Evolutionary conservation across 2,113 vertebrate genomes (phyloP).

Genomic region (Cairina moschata): DNA sequence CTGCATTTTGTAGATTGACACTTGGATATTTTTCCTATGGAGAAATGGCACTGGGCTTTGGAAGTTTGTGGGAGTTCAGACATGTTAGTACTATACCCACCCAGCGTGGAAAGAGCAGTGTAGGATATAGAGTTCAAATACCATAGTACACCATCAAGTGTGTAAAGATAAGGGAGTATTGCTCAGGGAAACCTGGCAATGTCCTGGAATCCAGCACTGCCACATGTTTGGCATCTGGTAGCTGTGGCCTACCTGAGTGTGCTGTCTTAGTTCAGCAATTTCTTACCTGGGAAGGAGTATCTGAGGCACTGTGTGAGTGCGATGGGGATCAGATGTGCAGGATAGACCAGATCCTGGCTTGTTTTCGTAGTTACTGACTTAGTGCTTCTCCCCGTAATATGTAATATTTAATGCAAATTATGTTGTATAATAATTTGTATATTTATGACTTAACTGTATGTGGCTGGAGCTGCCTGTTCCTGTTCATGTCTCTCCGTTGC

Average conservation of each 20-base stretch:
- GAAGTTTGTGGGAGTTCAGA: background rate
- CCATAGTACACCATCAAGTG: accelerated
- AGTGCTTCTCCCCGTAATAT: background rate
- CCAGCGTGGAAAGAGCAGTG: background rate
- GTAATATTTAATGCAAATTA: background rate
- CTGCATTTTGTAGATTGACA: background rate
- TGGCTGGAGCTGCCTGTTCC: background rate
- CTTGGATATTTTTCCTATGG: background rate
- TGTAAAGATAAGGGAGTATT: background rate
- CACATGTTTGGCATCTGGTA: background rate
- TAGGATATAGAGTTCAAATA: background rate
- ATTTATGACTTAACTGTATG: background rate
- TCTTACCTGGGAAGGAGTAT: background rate
- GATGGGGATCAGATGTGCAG: background rate
- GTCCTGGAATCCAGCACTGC: background rate
- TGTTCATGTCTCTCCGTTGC: background rate
- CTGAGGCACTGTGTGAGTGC: background rate
- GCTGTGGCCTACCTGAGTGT: background rate
- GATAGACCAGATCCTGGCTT: background rate
- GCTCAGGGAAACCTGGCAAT: background rate
- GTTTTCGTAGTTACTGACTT: background rate
- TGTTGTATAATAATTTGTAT: background rate
- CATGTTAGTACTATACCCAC: background rate
- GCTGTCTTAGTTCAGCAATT: background rate
- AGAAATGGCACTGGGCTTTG: background rate